A percentile compares a stretch with the other conserved stretches of the same genome.
phyloP scores from a whole-genome alignment of 2,113 vertebrate species.

The Genyomyrus donnyi region DNA sequence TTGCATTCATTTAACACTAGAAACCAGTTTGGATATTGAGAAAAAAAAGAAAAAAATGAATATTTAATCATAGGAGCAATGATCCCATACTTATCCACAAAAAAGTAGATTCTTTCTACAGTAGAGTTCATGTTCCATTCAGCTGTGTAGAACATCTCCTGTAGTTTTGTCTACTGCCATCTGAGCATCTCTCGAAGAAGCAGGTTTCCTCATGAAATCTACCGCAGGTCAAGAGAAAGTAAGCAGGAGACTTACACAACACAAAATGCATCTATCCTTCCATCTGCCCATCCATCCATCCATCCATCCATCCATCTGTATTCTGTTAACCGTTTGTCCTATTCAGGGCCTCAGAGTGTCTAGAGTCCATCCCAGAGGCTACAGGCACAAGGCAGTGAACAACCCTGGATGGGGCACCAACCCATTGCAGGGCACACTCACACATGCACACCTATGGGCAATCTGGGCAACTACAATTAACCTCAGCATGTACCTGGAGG shows the following conservation, averaged over 20 bases:
- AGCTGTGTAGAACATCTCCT: background rate
- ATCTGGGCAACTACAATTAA: too few relatives aligned
- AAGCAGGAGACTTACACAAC: background rate
- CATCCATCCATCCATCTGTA: too few relatives aligned
- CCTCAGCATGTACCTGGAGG: too few relatives aligned
- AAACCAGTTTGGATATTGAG: background rate
- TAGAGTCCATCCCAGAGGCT: too few relatives aligned
- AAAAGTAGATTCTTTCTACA: background rate
- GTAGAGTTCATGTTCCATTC: background rate
- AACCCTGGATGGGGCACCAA: too few relatives aligned
- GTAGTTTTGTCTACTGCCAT: background rate
- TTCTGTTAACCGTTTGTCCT: too few relatives aligned
- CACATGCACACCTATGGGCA: too few relatives aligned
- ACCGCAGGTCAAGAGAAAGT: background rate
- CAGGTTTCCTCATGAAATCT: background rate
- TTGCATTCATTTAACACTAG: background rate
- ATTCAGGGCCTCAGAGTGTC: too few relatives aligned
- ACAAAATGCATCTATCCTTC: background rate
- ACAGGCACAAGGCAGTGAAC: too few relatives aligned
- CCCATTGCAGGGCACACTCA: too few relatives aligned
- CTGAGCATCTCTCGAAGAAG: background rate
- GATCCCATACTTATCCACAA: background rate
- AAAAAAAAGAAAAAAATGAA: background rate
- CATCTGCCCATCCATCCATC: too few relatives aligned
- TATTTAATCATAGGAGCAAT: background rate